These are phyloP conservation scores for Sweltsa coloradensis DNA, from an alignment of 1,140 invertebrate species.

Conservation along the genomic window DNA sequence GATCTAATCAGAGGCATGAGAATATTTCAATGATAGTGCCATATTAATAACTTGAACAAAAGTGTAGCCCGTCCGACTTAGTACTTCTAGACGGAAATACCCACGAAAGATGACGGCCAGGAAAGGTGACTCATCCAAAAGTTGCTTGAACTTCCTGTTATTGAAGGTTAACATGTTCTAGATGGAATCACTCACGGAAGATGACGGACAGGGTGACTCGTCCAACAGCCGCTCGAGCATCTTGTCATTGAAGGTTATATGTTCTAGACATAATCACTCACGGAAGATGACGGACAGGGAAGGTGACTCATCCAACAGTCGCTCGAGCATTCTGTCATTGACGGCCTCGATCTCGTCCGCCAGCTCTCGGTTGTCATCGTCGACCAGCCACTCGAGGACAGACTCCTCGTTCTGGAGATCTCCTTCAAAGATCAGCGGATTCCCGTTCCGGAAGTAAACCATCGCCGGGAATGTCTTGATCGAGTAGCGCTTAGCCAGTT, in stretches of 20 bases:
- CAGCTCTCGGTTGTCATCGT: slow-evolving; percentile 86
- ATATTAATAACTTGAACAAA: no score
- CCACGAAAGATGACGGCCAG: no score
- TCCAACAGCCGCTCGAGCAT: slow-evolving; percentile 81
- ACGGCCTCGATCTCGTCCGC: slow-evolving; percentile 91
- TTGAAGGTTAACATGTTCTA: no score
- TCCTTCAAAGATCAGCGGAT: slow-evolving; percentile 83
- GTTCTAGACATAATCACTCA: slow-evolving; percentile 49
- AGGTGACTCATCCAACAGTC: slow-evolving; percentile 75
- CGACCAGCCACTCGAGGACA: slow-evolving; percentile 83
- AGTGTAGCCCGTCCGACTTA: no score
- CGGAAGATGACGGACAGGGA: slow-evolving; percentile 87
- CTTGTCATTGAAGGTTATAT: slow-evolving; percentile 54
- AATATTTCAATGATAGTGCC: no score
- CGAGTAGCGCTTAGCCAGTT: slow-evolving; percentile 81
- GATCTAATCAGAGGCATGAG: no score
- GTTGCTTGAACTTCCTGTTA: no score
- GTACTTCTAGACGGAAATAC: no score
- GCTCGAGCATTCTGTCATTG: slow-evolving; percentile 79
- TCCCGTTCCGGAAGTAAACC: slow-evolving; percentile 87
- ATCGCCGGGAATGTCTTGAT: slow-evolving; percentile 91
- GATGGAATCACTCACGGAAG: slow-evolving; percentile 89
- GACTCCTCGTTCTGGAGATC: slow-evolving; percentile 85
- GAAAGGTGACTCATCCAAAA: no score
- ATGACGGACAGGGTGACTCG: slow-evolving; percentile 84